Evolutionary conservation across 2,113 vertebrate species (phyloP), one percentile per base, ranked within the genome.

Genomic region (Anoura caudifer): DNA sequence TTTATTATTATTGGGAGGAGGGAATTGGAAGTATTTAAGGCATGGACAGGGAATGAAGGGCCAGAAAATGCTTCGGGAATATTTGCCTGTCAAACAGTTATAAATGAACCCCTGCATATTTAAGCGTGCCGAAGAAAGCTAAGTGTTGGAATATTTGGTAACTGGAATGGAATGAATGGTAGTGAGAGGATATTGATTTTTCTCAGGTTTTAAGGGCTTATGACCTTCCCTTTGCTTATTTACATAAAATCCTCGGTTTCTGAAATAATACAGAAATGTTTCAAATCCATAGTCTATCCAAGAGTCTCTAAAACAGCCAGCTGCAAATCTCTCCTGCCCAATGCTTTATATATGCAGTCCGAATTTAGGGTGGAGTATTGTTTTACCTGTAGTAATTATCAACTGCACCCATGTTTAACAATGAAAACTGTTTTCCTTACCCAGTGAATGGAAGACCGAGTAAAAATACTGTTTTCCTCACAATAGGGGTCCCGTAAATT

Each of bases 181-280:
- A 54, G 28, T 59, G 33, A 92, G 92, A 90, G n/a, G 14, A 54
- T 79, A 93, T 75, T 61, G 73, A 17, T 92, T 95, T 95, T 94
- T 45, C 70, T 92, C 50, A 91, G 79, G 19, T 38, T 87, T 97
- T 84, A 81, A 61, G 79, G 45, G 26, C 70, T 36, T 70, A 28
- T 73, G 88, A 56, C n/a, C 50, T 95, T 93, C 28, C 9, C 20
- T 92, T 94, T 94, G 50, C 28, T 89, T 82, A 22, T 80, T 92
- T 94, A 52, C 24, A 82, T 41, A 91, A 88, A 82, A 77, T 31
- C 4, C 15, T 90, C 77, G 76, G 33, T 80, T 89, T 90, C 45
- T 91, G 67, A 92, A 93, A 79, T 79, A 96, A 93, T 69, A 79
- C 24, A 73, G 76, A 94, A 93, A 69, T n/a, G 26, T 59, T 65